Evolutionary conservation across 2,113 vertebrate genomes (phyloP), one percentile per base, ranked within the genome.

Genomic region (Brachionichthys hirsutus): DNA sequence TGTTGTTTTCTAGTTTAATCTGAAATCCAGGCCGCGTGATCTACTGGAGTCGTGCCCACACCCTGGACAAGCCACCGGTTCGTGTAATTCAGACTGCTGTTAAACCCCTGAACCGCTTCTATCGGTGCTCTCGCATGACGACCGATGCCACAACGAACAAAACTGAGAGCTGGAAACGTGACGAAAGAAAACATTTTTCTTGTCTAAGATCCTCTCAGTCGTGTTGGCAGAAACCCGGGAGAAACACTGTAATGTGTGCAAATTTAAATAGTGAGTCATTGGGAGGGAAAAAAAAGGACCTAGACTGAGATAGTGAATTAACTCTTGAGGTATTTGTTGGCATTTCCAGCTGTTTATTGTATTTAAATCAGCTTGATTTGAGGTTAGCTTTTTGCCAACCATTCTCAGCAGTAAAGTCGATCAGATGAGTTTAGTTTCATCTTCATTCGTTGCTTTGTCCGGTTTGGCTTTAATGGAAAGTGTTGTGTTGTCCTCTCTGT

Each of bases 181-280:
- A 30, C 24, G 4, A 8, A 30, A 30, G 24, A 30, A 30, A 30
- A 30, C 24, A 30, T 30, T 52, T 67, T 62, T 18, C 43, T 61
- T 45, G 16, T 55, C 46, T 6, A 20, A 49, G 53, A 60, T 67
- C 58, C 64, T 68, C 17, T 56, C 48, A 57, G 58, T 30, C 4
- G 24, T 36, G 44, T 45, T 53, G 67, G 70, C 66, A 64, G 24
- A 30, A 30, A 30, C 24, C 24, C 24, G 8, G 24, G 24, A 30
- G 24, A 30, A 30, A 30, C 24, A 2, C 24, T 30, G 24, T 30
- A 30, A 30, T 30, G 24, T 30, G 24, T 30, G 24, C 24, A 30
- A 30, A 30, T 30, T 30, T 30, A 30, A 30, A 30, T 30, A 4
- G 3, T 30, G 24, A 30, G 24, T 30, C 24, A 30, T 30, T 30